Conservation (phyloP, 53 echinoderm and acorn worm genomes). For the Antedon mediterranea region DNA sequence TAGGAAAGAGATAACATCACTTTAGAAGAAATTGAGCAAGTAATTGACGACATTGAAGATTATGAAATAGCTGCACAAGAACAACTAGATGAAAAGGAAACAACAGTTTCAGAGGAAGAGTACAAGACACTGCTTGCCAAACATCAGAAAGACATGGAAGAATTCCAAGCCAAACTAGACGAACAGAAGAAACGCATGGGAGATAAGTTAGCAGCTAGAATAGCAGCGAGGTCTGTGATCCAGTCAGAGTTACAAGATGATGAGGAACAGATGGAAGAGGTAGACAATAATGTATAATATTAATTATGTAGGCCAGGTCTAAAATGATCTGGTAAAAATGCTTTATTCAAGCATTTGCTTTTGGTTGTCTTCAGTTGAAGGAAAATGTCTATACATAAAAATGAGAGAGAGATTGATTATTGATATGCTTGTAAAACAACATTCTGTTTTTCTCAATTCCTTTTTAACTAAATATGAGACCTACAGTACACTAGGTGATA, state of each 20-base stretch:
- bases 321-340: too few species aligned
- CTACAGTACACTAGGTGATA: too few species aligned
- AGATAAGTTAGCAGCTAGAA: conserved; percentile 44
- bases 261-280: conserved; percentile 3
- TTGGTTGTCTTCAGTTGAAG: too few species aligned
- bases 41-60: conserved; percentile 39
- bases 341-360: too few species aligned
- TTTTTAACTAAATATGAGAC: too few species aligned
- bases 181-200: conserved; percentile 35
- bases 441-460: too few species aligned
- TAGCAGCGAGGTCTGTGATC: conserved; percentile 34
- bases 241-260: neutral
- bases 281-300: neutral
- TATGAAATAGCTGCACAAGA: conserved; percentile 33
- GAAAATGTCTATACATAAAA: too few species aligned
- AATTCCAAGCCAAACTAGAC: conserved; percentile 41
- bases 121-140: conserved; percentile 38
- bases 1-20: neutral
- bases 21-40: conserved; percentile 30
- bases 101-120: conserved; percentile 36
- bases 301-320: too few species aligned
- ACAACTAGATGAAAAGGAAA: conserved; percentile 24
- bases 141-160: conserved; percentile 48
- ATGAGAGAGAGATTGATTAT: too few species aligned
- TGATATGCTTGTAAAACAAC: too few species aligned